Evolutionary conservation across 2,113 vertebrate genomes (phyloP), one percentile per base, ranked within the genome.

Genomic region (Speoplatyrhinus poulsoni): DNA sequence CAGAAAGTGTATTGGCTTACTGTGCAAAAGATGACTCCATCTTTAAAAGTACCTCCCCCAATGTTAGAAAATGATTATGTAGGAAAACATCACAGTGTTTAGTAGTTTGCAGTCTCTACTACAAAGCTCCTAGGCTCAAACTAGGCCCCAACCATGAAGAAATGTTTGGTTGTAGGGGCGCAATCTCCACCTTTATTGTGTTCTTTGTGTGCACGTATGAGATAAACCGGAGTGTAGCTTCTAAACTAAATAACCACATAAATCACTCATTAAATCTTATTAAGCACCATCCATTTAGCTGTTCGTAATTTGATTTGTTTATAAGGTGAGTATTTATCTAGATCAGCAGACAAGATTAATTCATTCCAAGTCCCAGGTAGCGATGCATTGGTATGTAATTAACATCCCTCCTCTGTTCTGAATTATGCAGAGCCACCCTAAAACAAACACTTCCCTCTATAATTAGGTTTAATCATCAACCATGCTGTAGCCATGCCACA

Each of bases 391-490:
- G 48, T 60, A 36, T 70, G 67, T 49, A 50, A 85, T 76, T 76
- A 76, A 77, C 55, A 60, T 55, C 41, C 46, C 2, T 4, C 70
- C 71, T 64, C 47, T 68, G 46, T 17, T 17, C 5, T 11, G 13
- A 65, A 67, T 70, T 56, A 67, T 48, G 62, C 57, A 54, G 54
- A 73, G 72, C 61, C 61, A 58, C 56, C 48, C 58, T 3, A 72
- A 79, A 80, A 69, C 81, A 77, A 72, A 74, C 70, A 79, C 17
- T 56, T 47, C 68, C 54, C 0, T 64, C 46, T 66, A 19, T 66
- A 78, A 80, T 83, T 76, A 67, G 65, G 77, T 55, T 1, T 71
- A 76, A 80, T 80, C 58, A 80, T 75, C 69, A 53, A 33, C 64
- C 56, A 50, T 68, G 73, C 63, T 66, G 69, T 70, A 17, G 55